These are phyloP conservation scores for Sphenopsis melanotis DNA, from an alignment of 2,797 vertebrate genomes.

Conservation along the genomic window DNA sequence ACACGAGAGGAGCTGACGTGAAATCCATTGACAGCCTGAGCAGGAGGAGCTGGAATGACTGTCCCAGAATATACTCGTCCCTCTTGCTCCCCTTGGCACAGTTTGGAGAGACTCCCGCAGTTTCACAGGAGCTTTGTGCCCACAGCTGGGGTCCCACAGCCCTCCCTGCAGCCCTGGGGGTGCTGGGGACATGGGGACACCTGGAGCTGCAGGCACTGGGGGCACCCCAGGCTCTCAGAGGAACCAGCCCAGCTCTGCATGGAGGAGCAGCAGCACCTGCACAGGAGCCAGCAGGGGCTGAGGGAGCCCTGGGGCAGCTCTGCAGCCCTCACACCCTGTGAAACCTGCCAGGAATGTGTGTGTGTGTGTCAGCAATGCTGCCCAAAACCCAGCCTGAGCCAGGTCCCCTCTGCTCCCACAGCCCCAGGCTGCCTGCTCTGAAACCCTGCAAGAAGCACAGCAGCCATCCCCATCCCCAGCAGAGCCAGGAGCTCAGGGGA, in stretches of 20 bases:
- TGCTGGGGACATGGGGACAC: not conserved
- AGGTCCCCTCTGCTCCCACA: fast-evolving
- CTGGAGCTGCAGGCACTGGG: fast-evolving
- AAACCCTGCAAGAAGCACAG: fast-evolving
- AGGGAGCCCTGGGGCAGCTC: not conserved
- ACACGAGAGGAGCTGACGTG: not conserved
- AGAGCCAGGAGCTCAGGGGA: not conserved
- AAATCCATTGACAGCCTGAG: not conserved
- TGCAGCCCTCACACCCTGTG: fast-evolving
- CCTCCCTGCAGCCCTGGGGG: not conserved
- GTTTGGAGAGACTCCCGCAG: too few relatives aligned
- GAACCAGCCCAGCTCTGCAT: not conserved
- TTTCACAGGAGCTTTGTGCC: not conserved
- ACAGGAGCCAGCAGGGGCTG: not conserved
- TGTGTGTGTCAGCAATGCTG: not conserved
- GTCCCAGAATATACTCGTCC: not conserved
- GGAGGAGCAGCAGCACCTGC: not conserved
- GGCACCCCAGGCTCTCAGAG: not conserved
- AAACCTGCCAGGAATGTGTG: fast-evolving
- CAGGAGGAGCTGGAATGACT: not conserved
- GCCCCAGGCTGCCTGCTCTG: fast-evolving
- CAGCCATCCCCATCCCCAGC: fast-evolving
- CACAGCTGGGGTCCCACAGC: not conserved
- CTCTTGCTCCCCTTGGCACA: not conserved
- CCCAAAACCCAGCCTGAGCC: fast-evolving